Evolutionary conservation across 2,113 vertebrate genomes (phyloP), one percentile per base, ranked within the genome.

Genomic region (Bujurquina vittata): DNA sequence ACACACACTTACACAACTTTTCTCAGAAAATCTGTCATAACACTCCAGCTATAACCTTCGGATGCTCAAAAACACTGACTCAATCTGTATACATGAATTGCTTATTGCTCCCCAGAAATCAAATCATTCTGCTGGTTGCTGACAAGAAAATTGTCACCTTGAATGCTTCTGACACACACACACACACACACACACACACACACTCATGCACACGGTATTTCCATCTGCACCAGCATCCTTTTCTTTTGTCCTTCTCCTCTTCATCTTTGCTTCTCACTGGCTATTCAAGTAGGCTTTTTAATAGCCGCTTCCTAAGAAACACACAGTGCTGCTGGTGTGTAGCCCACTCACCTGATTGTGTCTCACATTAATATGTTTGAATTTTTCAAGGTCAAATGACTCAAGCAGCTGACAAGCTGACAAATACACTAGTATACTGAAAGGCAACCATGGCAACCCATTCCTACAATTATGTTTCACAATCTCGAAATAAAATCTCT

Each of bases 61-160:
- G 80, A 20, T 8, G 58, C 85, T 94, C 75, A 91, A 89, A 81
- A 94, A 91, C 90, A 87, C 84, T 3, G 87, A 91, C 85, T 90
- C 89, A 84, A 90, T 94, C 90, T 91, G 85, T 86, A 85, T 86
- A 92, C 85, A 92, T 73, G 84, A 93, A 90, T 92, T 77, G 81
- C 85, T 91, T 81, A 92, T 89, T 91, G 86, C 90, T 87, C 83
- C 83, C 77, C 61, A 84, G 81, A 86, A 93, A 93, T 92, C 85
- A 88, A 92, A 94, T 93, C 81, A 88, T 88, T 94, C 88, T 78
- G 76, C 79, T 49, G 75, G 79, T 74, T 37, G 61, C 84, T 89
- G 93, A 94, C 86, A 84, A 85, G 80, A 88, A 90, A 89, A 92
- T 92, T 92, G 83, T 83, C 87, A 88, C 84, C 73, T 84, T 84